A percentile compares a stretch with the other conserved stretches of the same genome.
Conservation (phyloP, 2,113 vertebrate species). For the Callorhinus ursinus region DNA sequence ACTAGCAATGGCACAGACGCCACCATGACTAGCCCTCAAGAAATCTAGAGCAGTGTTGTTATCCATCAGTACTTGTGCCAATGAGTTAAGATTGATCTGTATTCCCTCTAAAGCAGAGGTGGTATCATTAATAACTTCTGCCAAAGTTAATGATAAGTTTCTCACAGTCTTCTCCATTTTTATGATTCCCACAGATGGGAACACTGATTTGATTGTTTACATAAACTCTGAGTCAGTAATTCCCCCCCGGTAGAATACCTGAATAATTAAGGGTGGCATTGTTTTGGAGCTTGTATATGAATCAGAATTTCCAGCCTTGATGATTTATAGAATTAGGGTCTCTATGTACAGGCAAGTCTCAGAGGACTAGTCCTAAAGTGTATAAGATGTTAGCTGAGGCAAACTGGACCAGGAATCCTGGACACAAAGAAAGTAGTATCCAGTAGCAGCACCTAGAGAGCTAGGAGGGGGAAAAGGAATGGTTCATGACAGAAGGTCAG, state of each 20-base stretch:
- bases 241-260: background rate
- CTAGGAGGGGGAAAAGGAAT: background rate
- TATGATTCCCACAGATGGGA: conserved; percentile 33
- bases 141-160: conserved; percentile 4
- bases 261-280: conserved; percentile 53
- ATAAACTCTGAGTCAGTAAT: conserved; percentile 58
- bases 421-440: background rate
- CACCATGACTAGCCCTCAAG: background rate
- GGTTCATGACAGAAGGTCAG: background rate
- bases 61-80: background rate
- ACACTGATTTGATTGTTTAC: conserved; percentile 36
- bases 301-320: conserved; percentile 25
- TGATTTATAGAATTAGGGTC: conserved; percentile 31
- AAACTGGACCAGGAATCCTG: background rate
- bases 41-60: background rate
- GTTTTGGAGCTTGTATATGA: conserved; percentile 15
- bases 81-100: background rate
- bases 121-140: conserved; percentile 3
- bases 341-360: conserved; percentile 22
- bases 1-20: background rate
- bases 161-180: background rate
- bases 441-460: background rate
- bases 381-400: background rate
- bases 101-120: background rate
- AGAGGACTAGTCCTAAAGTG: background rate